Percentiles rank a stretch among this genome's conserved stretches.
Conservation (phyloP, 2,113 vertebrate genomes). For the Campylomormyrus tamandua region DNA sequence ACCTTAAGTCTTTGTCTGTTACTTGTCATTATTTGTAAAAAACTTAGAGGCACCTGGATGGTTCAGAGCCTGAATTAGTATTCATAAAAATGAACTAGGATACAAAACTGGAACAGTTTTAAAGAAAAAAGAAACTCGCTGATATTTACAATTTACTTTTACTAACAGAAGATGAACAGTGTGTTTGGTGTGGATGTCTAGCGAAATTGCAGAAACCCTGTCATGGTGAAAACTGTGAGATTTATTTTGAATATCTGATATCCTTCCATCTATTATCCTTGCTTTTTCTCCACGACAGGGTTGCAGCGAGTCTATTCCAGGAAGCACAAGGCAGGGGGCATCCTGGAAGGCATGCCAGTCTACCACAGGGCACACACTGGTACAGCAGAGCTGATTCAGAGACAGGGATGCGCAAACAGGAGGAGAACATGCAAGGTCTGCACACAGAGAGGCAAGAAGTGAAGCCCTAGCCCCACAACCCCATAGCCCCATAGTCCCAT, state of each 20-base stretch:
- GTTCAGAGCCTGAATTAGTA: background rate
- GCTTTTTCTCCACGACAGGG: background rate
- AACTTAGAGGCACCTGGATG: background rate
- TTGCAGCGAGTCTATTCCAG: background rate
- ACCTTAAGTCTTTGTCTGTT: background rate
- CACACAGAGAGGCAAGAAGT: background rate
- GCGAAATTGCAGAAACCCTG: background rate
- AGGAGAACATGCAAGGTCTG: background rate
- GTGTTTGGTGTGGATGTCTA: background rate
- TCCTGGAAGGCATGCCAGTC: background rate
- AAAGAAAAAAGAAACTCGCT: background rate
- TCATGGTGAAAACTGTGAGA: background rate
- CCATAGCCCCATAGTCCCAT: background rate
- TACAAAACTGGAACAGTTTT: background rate
- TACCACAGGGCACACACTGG: background rate
- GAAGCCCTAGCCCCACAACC: background rate
- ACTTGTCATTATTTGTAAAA: background rate
- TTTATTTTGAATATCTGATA: background rate
- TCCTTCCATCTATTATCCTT: background rate
- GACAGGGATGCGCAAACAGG: background rate
- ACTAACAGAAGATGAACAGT: background rate
- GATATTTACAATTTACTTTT: background rate
- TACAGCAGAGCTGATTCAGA: background rate
- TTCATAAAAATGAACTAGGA: background rate
- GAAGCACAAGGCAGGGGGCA: background rate